phyloP scores from a whole-genome alignment of 2,113 vertebrate species.

The Atractosteus spatula region DNA sequence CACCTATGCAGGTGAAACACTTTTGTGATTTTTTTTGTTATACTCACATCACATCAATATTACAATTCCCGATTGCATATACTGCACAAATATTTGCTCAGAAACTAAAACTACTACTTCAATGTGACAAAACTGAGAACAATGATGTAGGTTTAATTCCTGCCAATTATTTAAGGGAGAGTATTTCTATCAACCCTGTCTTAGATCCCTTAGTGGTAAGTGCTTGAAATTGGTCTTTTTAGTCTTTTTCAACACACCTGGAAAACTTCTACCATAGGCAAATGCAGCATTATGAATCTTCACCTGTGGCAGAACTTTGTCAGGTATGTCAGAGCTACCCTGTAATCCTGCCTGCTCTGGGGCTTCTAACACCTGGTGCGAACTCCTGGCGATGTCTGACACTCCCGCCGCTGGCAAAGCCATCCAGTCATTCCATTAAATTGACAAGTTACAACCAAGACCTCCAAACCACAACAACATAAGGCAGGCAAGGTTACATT shows the following conservation, averaged over 20 bases:
- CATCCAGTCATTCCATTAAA: neutral
- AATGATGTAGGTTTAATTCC: no score
- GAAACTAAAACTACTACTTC: no score
- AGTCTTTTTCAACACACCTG: neutral
- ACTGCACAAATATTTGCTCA: no score
- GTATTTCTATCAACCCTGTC: neutral
- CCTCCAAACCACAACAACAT: neutral
- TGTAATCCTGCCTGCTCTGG: neutral
- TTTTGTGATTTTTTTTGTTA: no score
- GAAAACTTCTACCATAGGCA: neutral
- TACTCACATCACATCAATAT: no score
- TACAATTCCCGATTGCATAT: no score
- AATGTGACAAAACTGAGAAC: no score
- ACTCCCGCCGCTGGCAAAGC: neutral
- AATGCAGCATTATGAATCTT: no score
- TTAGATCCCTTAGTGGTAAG: conserved; percentile 5
- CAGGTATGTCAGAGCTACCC: neutral
- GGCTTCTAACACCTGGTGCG: conserved; percentile 2
- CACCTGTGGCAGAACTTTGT: no score
- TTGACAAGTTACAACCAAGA: neutral
- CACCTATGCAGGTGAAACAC: no score
- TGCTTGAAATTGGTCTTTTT: neutral
- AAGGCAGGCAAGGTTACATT: no score
- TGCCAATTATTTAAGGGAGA: no score
- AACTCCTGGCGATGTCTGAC: neutral